These are phyloP conservation scores for Heterotis niloticus DNA, from an alignment of 2,113 vertebrate genomes.

Conservation along the genomic window DNA sequence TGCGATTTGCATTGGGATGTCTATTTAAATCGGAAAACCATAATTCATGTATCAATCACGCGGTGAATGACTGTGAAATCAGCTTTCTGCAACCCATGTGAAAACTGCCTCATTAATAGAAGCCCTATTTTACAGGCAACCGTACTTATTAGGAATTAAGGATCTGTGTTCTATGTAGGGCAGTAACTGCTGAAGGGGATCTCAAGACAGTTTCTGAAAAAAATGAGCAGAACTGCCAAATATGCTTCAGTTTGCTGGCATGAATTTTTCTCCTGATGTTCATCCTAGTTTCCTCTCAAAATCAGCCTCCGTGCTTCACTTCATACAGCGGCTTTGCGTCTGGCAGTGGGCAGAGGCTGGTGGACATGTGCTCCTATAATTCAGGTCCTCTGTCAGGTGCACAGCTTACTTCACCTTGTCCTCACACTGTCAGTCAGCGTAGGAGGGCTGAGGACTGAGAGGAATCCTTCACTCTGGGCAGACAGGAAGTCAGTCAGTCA, in stretches of 20 bases:
- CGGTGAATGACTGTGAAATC: conserved; percentile 48
- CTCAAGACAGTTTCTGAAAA: conserved; percentile 60
- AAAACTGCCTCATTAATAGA: conserved; percentile 46
- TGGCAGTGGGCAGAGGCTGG: too few species aligned
- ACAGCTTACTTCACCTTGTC: too few species aligned
- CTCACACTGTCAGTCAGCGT: too few species aligned
- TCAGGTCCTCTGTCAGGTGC: too few species aligned
- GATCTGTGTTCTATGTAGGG: conserved; percentile 63
- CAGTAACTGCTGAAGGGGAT: conserved; percentile 60
- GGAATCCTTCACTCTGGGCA: too few species aligned
- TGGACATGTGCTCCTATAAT: too few species aligned
- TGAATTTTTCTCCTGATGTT: neutral
- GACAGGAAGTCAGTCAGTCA: too few species aligned
- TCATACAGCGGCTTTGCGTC: too few species aligned
- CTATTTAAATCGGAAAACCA: conserved; percentile 34
- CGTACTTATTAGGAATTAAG: conserved; percentile 48
- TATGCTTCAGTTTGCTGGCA: conserved; percentile 3
- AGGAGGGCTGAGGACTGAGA: too few species aligned
- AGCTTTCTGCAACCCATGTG: conserved; percentile 45
- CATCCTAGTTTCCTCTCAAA: too few species aligned
- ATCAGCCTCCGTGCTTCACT: too few species aligned
- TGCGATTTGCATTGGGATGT: neutral
- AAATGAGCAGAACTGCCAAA: neutral
- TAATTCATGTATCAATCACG: conserved; percentile 54
- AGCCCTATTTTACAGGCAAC: conserved; percentile 16